phyloP scores from a whole-genome alignment of 2,888 invertebrate genomes.

The Dimorphilus gyrociliatus region DNA sequence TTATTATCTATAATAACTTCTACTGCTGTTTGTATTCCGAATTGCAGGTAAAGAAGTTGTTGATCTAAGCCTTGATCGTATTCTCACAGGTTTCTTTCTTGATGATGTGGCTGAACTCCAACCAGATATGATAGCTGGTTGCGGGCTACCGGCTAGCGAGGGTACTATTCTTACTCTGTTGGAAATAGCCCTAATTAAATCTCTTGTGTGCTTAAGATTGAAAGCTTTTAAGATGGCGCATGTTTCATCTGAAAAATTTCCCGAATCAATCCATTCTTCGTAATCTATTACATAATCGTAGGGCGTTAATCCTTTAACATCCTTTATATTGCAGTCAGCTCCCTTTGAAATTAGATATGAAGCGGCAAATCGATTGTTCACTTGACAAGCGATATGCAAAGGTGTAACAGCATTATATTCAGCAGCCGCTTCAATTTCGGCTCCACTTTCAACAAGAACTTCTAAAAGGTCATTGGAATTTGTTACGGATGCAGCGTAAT shows the following conservation, averaged over 20 bases:
- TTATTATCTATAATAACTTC: too few relatives aligned
- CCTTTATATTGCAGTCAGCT: constrained; percentile 9
- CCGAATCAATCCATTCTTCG: constrained; percentile 36
- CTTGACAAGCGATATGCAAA: constrained; percentile 29
- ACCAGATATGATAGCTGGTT: too few relatives aligned
- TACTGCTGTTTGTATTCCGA: too few relatives aligned
- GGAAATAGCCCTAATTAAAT: constrained; percentile 30
- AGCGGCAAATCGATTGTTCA: constrained; percentile 30
- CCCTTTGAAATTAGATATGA: constrained; percentile 23
- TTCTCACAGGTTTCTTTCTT: too few relatives aligned
- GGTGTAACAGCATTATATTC: constrained; percentile 26
- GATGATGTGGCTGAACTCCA: too few relatives aligned
- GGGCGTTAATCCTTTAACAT: constrained; percentile 22
- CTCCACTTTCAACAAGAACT: constrained; percentile 21
- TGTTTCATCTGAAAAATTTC: constrained; percentile 29
- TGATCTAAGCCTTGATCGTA: too few relatives aligned
- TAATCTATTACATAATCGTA: constrained; percentile 33
- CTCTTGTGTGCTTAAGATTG: constrained; percentile 30
- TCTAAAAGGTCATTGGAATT: constrained; percentile 27
- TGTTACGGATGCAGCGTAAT: constrained; percentile 25
- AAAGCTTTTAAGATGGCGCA: constrained; percentile 24
- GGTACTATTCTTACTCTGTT: constrained; percentile 29
- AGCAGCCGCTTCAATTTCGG: constrained; percentile 25
- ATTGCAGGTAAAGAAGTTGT: too few relatives aligned
- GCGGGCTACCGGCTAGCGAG: too few relatives aligned